Base-by-base conservation (phyloP, 37 sponge, comb jelly and placozoan species). In the Cliona cf. orientalis region DNA sequence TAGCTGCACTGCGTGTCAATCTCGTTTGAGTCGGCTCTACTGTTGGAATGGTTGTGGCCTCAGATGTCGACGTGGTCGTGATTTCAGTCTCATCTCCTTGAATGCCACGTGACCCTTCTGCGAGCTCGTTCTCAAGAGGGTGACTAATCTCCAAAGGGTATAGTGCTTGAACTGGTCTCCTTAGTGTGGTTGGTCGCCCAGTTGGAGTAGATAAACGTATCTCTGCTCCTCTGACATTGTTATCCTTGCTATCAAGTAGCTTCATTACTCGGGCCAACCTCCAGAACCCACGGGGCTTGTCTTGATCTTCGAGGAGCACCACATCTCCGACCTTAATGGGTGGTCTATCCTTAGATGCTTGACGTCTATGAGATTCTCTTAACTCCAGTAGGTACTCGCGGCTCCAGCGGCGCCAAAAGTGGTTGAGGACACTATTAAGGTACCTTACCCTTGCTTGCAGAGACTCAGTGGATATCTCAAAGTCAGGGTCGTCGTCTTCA, bases 361-460 rank as follows among this genome's bases (percentile, higher is more conserved):
- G 26, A 34, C 33, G 68, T 34, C 34, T 41, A 23, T 69, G 72
- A 12, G 26, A 57, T n/a, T 69, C 82, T 22, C 49, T 65, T 22
- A 81, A 35, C 28, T 58, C 62, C 12, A 71, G 25, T 42, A 81
- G 66, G 28, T 83, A 83, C 53, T 83, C 84, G 11, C 43, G 22
- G 31, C 66, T 25, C 84, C 84, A 72, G n/a, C 73, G 39, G 28
- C 29, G 60, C 84, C 73, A 71, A 35, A 83, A 83, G 75, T 72
- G 75, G 66, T 71, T 45, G 5, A 74, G 66, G 26, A 63, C 23
- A 66, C 35, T 66, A 22, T 22, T 33, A 3, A 83, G 67, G 41
- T 83, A 68, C 69, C 64, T 74, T 29, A 57, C 41, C 44, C 84
- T 74, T 58, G 41, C 41, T 33, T 61, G 64, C n/a, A 74, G 23